phyloP scores from a whole-genome alignment of 2,797 vertebrate species.

The Tinamus major region DNA sequence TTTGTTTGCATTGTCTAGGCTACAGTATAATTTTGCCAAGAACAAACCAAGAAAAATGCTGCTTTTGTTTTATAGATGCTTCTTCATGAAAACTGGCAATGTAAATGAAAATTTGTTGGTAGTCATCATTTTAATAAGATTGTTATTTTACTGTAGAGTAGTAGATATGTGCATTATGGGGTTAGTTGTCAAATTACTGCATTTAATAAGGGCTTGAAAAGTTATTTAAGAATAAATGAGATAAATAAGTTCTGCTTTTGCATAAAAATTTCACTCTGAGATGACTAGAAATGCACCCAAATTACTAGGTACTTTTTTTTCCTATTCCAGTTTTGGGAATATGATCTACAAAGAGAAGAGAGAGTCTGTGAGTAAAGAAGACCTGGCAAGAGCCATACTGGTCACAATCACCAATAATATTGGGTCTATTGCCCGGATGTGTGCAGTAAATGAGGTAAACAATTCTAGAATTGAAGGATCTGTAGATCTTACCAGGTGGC shows the following conservation, averaged over 20 bases:
- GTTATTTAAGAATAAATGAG: neutral
- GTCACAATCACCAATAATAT: slow-evolving; percentile 93
- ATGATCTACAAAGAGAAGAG: slow-evolving; percentile 92
- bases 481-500: neutral
- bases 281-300: neutral
- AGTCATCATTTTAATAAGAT: neutral
- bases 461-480: neutral
- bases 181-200: neutral
- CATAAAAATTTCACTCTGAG: neutral
- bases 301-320: neutral
- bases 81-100: neutral
- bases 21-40: neutral
- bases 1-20: neutral
- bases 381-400: slow-evolving; percentile 89
- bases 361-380: slow-evolving; percentile 90
- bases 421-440: slow-evolving; percentile 90
- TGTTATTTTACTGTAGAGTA: neutral
- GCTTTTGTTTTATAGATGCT: neutral
- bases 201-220: neutral
- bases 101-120: neutral
- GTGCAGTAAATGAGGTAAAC: slow-evolving; percentile 90
- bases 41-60: neutral
- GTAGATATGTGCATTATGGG: accelerated
- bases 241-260: neutral
- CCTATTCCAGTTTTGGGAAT: slow-evolving; percentile 85